These are phyloP conservation scores for Thoracochromis brauschi DNA, from an alignment of 2,113 vertebrate genomes.

Conservation along the genomic window DNA sequence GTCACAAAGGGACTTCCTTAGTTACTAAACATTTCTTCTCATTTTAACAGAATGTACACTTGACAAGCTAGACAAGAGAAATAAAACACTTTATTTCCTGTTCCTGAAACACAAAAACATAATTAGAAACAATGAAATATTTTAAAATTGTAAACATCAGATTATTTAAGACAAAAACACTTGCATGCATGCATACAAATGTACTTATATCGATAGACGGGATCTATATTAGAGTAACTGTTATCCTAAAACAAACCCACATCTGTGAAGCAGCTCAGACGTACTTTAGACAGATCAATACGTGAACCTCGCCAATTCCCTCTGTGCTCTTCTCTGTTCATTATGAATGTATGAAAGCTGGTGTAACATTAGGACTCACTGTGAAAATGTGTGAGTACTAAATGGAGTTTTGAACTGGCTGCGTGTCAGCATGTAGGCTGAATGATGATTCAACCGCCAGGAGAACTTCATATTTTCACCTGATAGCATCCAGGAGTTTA, in stretches of 20 bases:
- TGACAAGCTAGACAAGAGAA: background rate
- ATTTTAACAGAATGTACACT: background rate
- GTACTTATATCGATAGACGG: background rate
- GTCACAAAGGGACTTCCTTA: background rate
- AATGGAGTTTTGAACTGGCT: background rate
- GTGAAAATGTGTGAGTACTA: background rate
- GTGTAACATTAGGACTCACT: background rate
- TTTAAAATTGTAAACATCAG: background rate
- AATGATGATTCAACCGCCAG: background rate
- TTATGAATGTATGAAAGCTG: conserved; percentile 4
- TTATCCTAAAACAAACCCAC: background rate
- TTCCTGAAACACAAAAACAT: background rate
- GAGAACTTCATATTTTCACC: background rate
- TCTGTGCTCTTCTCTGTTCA: background rate
- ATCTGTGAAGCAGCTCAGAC: background rate
- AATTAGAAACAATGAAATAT: background rate
- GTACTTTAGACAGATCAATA: background rate
- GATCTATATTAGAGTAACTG: background rate
- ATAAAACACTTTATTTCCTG: background rate
- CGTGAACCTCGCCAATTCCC: background rate
- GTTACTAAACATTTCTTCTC: background rate
- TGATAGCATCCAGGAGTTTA: background rate
- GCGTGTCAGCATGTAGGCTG: background rate
- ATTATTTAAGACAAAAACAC: background rate
- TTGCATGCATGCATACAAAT: background rate